Base-by-base conservation (phyloP, 2,888 invertebrate species). In the Dromius quadrimaculatus region DNA sequence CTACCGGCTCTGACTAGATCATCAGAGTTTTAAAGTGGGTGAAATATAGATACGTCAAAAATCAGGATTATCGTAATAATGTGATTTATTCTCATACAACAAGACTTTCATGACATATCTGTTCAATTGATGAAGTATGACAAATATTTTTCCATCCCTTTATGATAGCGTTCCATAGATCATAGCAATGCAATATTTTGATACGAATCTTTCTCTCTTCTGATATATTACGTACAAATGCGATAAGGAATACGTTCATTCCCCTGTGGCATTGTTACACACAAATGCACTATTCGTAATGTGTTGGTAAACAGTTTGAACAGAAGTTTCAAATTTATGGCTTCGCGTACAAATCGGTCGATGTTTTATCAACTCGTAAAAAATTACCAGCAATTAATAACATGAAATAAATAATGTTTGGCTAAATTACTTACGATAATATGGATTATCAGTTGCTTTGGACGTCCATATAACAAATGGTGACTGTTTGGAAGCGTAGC, bases 261-360 rank as follows among this genome's bases (percentile, higher is more conserved):
- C 15, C 41, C 41, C 41, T 41, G 15, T 11, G 41, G 41, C 15
- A 41, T 41, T 15, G 41, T 41, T 41, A 41, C 41, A 41, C 15
- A 41, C 41, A 41, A 41, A 41, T 41, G 41, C 41, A 41, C 41
- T 41, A 41, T 41, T 11, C 41, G 41, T 41, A 41, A 41, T 41
- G 41, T 41, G 41, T 41, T 41, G 15, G 41, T 41, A 41, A 41
- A 41, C 41, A 41, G 41, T 41, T n/a, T 41, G 13, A 41, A 15
- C 41, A 41, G 13, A 41, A 41, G 15, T 41, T 41, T 41, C 41
- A 41, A 41, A 41, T 41, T 41, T 41, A 41, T 41, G 15, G 41
- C 41, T 41, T 15, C 1, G 41, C 15, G 13, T 41, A 41, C 41
- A 41, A 41, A 41, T 15, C 41, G 41, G 3, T 6, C 11, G 41